These are phyloP conservation scores for Miltochrista miniata DNA, from an alignment of 2,888 invertebrate species.

Conservation along the genomic window DNA sequence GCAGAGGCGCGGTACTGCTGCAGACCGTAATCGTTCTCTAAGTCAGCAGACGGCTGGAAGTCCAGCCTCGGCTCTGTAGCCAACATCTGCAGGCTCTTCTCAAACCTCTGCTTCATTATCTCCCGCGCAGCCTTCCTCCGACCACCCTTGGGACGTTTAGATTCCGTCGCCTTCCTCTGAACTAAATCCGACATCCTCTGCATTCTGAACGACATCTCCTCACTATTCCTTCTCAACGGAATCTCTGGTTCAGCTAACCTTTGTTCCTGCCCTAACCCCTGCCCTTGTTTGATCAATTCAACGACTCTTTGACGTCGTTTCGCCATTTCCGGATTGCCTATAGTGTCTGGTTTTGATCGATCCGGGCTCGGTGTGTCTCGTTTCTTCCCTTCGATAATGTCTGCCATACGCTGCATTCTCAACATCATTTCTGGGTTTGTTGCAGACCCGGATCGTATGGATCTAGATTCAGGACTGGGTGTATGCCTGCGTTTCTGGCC, in stretches of 20 bases:
- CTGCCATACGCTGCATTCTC: constrained; percentile 64
- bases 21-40: constrained; percentile 91
- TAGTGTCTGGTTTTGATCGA: constrained; percentile 51
- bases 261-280: constrained; percentile 44
- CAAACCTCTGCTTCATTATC: constrained; percentile 91
- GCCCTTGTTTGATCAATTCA: constrained; percentile 53
- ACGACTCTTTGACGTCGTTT: constrained; percentile 61
- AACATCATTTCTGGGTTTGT: constrained; percentile 56
- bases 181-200: constrained; percentile 89
- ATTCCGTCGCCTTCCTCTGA: constrained; percentile 87
- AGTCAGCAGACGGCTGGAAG: constrained; percentile 84
- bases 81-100: constrained; percentile 94
- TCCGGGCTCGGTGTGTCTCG: constrained; percentile 60
- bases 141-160: constrained; percentile 54
- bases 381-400: constrained; percentile 67
- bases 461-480: constrained; percentile 56
- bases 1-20: constrained; percentile 94
- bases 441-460: constrained; percentile 50
- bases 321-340: constrained; percentile 64
- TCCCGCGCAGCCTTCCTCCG: constrained; percentile 76
- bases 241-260: constrained; percentile 40
- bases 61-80: constrained; percentile 88
- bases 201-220: constrained; percentile 83
- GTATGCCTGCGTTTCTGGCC: constrained; percentile 55
- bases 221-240: constrained; percentile 53